Base-by-base conservation (phyloP, 1,140 invertebrate genomes). In the Batillaria attramentaria region DNA sequence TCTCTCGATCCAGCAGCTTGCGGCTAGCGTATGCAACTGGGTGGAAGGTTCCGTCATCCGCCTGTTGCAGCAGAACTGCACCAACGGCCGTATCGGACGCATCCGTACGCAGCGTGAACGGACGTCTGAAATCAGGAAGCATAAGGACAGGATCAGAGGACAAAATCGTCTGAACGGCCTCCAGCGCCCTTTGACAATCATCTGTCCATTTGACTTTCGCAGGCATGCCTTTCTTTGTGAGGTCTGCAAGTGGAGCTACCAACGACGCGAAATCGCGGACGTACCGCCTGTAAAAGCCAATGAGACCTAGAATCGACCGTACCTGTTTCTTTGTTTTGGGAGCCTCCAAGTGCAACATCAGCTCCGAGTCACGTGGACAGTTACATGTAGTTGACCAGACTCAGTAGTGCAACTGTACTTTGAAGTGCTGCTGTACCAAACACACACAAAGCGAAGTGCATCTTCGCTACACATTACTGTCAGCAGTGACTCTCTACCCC, bases 101-200 rank as follows among this genome's bases (percentile, higher is more conserved):
- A 79, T 84, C 88, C 0, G 88, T 91, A 43, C 89, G 87, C 2
- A 84, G 35, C 60, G 65, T 70, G 39, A 79, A 90, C 87, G 60
- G 83, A 86, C 81, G 90, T 87, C 3, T 89, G 72, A 75, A 87
- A 89, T 37, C 83, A 62, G 79, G 83, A 85, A 72, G 87, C 81
- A 42, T 86, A 31, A 60, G 80, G 46, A 87, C 85, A 4, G 16
- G 68, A 54, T 37, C 70, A 33, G 65, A 20, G 72, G 84, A 81
- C 50, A 82, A 79, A 28, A 84, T 69, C 0, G 6, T 60, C 57
- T 60, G 24, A 31, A 60, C 31, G 24, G 24, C 24, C 6, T 60
- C 57, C 24, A 60, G 31, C 24, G 24, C 24, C 31, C 31, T 31
- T 60, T 60, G 57, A 60, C 24, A 24, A n/a, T 31, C 31, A 5